Conservation (phyloP, 2,797 vertebrate species). For the Hypotaenidia philippensis region DNA sequence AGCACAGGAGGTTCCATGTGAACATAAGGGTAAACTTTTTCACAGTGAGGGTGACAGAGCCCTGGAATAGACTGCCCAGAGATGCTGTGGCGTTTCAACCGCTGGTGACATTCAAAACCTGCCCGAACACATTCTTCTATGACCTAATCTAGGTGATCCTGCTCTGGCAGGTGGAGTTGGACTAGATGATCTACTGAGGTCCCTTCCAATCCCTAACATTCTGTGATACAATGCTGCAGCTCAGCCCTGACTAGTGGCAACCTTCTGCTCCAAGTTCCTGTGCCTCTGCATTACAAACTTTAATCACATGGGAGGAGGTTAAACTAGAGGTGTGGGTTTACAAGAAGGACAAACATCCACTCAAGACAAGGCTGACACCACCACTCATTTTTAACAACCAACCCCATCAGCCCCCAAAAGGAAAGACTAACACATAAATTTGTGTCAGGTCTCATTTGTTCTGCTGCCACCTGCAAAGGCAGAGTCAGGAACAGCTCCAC, state of each 20-base stretch:
- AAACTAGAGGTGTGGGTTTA: not conserved
- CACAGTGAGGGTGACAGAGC: too few species aligned
- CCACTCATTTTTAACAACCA: not conserved
- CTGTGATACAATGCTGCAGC: not conserved
- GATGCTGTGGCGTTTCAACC: too few species aligned
- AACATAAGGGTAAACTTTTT: too few species aligned
- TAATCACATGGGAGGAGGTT: not conserved
- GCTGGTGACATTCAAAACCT: too few species aligned
- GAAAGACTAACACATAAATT: not conserved
- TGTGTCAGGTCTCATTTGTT: not conserved
- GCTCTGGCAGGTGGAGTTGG: too few species aligned
- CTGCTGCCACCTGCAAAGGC: not conserved
- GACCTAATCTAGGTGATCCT: too few species aligned
- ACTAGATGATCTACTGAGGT: too few species aligned
- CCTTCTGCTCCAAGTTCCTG: not conserved
- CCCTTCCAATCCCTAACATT: too few species aligned
- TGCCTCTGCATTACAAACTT: not conserved
- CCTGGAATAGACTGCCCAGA: too few species aligned
- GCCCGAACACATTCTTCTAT: too few species aligned
- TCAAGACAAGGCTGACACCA: not conserved
- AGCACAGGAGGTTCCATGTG: too few species aligned
- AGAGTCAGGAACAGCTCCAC: accelerated
- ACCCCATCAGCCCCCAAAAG: not conserved
- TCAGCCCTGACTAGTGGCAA: not conserved
- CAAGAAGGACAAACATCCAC: not conserved